A percentile compares a stretch with the other conserved stretches of the same genome.
Conservation (phyloP, 1,140 invertebrate species). For the Aphelenchoides besseyi region DNA sequence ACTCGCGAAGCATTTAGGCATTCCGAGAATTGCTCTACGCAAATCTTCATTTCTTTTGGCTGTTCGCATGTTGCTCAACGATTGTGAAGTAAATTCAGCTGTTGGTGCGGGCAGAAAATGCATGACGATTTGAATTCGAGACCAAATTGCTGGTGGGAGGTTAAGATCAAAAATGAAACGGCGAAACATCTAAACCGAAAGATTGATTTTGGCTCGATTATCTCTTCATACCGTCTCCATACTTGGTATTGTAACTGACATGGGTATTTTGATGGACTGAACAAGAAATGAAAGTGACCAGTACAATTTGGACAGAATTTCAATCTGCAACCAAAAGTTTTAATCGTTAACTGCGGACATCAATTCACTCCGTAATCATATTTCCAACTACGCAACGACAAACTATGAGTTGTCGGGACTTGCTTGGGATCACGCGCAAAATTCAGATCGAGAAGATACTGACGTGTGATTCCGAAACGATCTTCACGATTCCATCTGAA, state of each 20-base stretch:
- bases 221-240: background rate
- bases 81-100: background rate
- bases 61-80: background rate
- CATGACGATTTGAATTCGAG: background rate
- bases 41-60: background rate
- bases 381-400: background rate
- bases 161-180: conserved; percentile 2
- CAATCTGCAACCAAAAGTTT: background rate
- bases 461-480: background rate
- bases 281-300: background rate
- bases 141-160: background rate
- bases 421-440: background rate
- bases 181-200: background rate
- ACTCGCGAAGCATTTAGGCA: background rate
- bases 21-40: background rate
- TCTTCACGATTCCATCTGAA: conserved; percentile 12
- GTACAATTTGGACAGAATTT: background rate
- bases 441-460: background rate
- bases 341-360: background rate
- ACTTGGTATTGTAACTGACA: background rate
- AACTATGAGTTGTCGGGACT: background rate
- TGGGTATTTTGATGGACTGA: background rate
- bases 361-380: background rate
- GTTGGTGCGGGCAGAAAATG: background rate
- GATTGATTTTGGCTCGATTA: background rate